Conservation (phyloP, 2,797 vertebrate genomes). For the Lithobates sylvaticus region DNA sequence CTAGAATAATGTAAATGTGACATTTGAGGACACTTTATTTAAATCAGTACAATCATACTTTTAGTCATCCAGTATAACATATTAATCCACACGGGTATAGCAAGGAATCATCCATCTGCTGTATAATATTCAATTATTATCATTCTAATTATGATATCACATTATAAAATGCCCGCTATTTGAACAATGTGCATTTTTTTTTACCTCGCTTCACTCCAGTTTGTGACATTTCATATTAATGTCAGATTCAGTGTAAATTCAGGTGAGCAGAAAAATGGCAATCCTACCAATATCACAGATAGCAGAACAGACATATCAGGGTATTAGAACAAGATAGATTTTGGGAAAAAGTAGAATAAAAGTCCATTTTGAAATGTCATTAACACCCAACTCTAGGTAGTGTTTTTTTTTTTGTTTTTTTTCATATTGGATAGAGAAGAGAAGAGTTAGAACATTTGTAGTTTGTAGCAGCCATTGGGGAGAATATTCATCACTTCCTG, state of each 20-base stretch:
- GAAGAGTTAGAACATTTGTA: not conserved
- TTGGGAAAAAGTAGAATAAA: no score
- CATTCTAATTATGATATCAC: not conserved
- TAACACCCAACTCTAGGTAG: not conserved
- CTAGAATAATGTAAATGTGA: slow-evolving; percentile 52
- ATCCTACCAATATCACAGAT: not conserved
- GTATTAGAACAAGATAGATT: not conserved
- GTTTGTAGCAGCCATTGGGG: no score
- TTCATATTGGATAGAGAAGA: no score
- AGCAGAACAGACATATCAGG: not conserved
- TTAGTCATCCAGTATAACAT: slow-evolving; percentile 31
- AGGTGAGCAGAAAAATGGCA: not conserved
- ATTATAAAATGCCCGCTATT: not conserved
- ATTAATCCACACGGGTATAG: slow-evolving; percentile 25
- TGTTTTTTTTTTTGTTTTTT: not conserved
- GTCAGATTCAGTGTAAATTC: not conserved
- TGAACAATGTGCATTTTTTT: not conserved
- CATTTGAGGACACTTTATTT: slow-evolving; percentile 48
- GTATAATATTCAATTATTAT: slow-evolving; percentile 31
- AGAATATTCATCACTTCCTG: not conserved
- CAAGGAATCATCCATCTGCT: slow-evolving; percentile 12
- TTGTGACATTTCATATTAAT: not conserved
- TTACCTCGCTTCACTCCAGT: not conserved
- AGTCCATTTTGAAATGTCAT: no score
- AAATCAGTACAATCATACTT: slow-evolving; percentile 48